These are phyloP conservation scores for Crocallis elinguaria DNA, from an alignment of 2,888 invertebrate genomes.

Conservation along the genomic window DNA sequence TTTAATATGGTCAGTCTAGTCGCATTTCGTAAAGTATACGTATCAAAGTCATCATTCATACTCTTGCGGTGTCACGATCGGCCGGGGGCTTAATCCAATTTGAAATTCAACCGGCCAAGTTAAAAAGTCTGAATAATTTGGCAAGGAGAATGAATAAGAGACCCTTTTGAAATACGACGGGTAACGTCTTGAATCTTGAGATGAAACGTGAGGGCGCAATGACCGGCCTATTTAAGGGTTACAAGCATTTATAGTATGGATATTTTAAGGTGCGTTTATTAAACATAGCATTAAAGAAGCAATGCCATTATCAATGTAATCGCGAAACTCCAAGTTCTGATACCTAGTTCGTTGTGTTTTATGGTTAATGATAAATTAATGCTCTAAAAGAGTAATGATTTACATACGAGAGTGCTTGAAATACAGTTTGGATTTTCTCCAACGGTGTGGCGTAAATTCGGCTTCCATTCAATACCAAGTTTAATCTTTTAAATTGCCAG, in stretches of 20 bases:
- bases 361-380: slow-evolving; percentile 22
- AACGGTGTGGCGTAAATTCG: slow-evolving; percentile 33
- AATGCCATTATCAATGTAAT: slow-evolving; percentile 41
- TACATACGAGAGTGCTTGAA: slow-evolving; percentile 20
- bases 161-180: slow-evolving; percentile 60
- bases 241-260: slow-evolving; percentile 59
- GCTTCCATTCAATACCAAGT: slow-evolving; percentile 33
- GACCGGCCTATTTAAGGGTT: slow-evolving; percentile 70
- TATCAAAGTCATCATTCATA: slow-evolving; percentile 76
- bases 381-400: slow-evolving; percentile 14
- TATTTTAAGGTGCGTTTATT: slow-evolving; percentile 51
- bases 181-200: slow-evolving; percentile 50
- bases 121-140: slow-evolving; percentile 68
- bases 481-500: slow-evolving; percentile 37
- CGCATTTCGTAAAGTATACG: slow-evolving; percentile 27
- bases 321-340: slow-evolving; percentile 39
- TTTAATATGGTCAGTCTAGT: slow-evolving; percentile 41
- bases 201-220: slow-evolving; percentile 73
- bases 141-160: slow-evolving; percentile 44
- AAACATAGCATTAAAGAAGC: slow-evolving; percentile 31
- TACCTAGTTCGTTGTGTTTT: slow-evolving; percentile 38
- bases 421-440: slow-evolving; percentile 33
- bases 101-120: slow-evolving; percentile 74
- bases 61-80: slow-evolving; percentile 79
- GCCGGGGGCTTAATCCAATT: slow-evolving; percentile 78